Conservation (phyloP, 2,113 vertebrate species). For the Sapajus apella region DNA sequence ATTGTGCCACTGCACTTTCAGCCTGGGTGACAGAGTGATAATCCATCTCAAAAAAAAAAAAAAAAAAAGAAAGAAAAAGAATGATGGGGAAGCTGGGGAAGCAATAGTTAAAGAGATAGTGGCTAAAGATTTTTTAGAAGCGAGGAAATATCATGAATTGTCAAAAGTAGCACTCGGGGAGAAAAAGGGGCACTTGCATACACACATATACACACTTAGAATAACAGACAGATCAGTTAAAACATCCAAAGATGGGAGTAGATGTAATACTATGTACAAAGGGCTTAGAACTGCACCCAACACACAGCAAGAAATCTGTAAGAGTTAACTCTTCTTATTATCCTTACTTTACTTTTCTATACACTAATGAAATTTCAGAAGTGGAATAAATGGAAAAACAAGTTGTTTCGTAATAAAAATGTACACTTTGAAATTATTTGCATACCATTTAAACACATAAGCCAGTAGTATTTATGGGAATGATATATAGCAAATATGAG, state of each 20-base stretch:
- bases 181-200: background rate
- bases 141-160: background rate
- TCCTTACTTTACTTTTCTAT: background rate
- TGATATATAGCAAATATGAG: background rate
- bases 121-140: background rate
- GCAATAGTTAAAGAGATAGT: background rate
- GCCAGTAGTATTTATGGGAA: too few species aligned
- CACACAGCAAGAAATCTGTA: background rate
- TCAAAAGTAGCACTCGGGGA: background rate
- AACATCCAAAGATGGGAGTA: background rate
- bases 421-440: background rate
- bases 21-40: too few species aligned
- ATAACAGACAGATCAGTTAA: background rate
- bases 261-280: background rate
- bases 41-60: too few species aligned
- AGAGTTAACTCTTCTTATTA: background rate
- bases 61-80: too few species aligned
- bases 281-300: background rate
- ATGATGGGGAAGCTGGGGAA: background rate
- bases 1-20: too few species aligned
- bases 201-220: background rate
- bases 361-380: background rate
- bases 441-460: background rate
- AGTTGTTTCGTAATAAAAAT: background rate
- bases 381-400: background rate